These are phyloP conservation scores for Pterophyllum scalare DNA, from an alignment of 2,113 vertebrate genomes.

Conservation along the genomic window DNA sequence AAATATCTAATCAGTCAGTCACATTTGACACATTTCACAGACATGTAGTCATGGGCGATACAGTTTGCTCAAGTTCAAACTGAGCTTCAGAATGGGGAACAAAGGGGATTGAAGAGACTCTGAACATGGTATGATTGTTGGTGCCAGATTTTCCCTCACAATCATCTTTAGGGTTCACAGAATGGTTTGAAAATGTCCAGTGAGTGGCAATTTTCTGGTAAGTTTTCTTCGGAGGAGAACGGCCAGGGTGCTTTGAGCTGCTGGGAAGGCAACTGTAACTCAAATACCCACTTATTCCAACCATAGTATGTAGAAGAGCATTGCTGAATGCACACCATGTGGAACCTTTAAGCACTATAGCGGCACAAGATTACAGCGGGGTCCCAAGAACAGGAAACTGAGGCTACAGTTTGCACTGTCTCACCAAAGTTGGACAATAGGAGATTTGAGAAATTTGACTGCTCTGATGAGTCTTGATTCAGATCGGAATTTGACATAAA, in stretches of 20 bases:
- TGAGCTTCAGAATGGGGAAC: background rate
- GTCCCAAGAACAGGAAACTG: too few relatives aligned
- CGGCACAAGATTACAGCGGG: too few relatives aligned
- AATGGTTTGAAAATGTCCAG: background rate
- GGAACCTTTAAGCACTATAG: too few relatives aligned
- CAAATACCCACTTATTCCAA: too few relatives aligned
- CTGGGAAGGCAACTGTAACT: background rate
- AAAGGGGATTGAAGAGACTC: background rate
- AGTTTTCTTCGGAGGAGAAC: background rate
- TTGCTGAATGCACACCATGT: too few relatives aligned
- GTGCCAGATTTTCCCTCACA: background rate
- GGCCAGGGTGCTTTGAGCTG: background rate
- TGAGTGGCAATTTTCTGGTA: background rate
- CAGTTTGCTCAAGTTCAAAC: background rate
- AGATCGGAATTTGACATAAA: too few relatives aligned
- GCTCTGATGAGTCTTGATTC: too few relatives aligned
- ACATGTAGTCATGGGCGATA: background rate
- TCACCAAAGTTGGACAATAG: too few relatives aligned
- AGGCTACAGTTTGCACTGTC: too few relatives aligned
- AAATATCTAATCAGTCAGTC: background rate
- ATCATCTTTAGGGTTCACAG: background rate
- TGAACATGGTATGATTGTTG: background rate
- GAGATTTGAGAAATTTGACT: too few relatives aligned
- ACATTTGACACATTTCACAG: background rate
- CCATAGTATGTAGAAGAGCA: too few relatives aligned